Base-by-base conservation (phyloP, 2,888 invertebrate genomes). In the Eremobia ochroleuca region DNA sequence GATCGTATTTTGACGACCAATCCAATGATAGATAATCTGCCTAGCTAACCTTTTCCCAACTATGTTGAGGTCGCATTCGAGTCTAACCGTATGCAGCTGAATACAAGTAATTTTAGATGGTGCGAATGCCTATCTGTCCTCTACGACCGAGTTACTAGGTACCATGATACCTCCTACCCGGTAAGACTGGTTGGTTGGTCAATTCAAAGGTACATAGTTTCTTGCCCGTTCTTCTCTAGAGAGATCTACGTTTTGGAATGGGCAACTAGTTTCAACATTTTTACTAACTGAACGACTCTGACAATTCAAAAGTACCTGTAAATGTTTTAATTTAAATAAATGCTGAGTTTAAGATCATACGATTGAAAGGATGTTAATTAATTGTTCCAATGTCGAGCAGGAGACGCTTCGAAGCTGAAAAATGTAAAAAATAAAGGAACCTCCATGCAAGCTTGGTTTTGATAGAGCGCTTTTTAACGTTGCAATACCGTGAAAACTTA, bases 401-500 rank as follows among this genome's bases (percentile, higher is more conserved):
- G 13, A 37, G 64, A 18, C 5, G 18, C 1, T 25, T 66, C 62
- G n/a, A 55, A n/a, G 73, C 83, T 83, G 83, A 70, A 83, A 81
- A 64, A 28, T 62, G 28, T 11, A 21, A 58, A 76, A 69, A 68
- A 83, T 15, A 37, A 37, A 43, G 59, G 49, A 76, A 64, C 82
- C 79, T 81, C 77, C 31, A 21, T 37, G 49, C 37, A 68, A 73
- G 59, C 81, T 81, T 88, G 86, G 86, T 68, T 81, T 76, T 40
- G 77, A 86, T 55, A 31, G 3, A 40, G 68, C 83, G 40, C 2
- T 69, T 73, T 72, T 74, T 77, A 88, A 88, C 73, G 85, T 88
- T 85, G 85, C 88, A 88, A 85, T 67, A 80, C 86, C 76, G 79
- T 67, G 4, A 55, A 8, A 80, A 31, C 74, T 77, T 83, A 88